Base-by-base conservation (phyloP, 2,797 vertebrate species). In the Hypotaenidia philippensis region DNA sequence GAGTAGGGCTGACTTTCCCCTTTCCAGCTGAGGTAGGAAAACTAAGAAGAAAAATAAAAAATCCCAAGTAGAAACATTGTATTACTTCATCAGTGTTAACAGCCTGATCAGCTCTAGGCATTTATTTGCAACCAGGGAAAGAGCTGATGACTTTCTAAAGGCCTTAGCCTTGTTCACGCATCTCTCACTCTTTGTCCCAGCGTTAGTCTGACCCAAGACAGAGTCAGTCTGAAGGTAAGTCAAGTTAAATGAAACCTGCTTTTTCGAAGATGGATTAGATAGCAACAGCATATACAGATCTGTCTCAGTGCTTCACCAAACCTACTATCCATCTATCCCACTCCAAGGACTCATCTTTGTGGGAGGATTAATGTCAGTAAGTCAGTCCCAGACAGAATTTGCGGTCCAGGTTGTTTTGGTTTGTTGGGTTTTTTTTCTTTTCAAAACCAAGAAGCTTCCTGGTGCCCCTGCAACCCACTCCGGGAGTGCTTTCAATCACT, bases 401-500 rank as follows among this genome's bases (percentile, higher is more conserved):
- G 81, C 34, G 79, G 83, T 44, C 17, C 2, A 4, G 45, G 49
- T 49, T 49, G 25, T 26, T 50, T 10, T 50, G 41, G 41, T 44
- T 44, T 44, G 41, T 44, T 44, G 41, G 8, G 27, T 50, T 49
- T 25, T 49, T 13, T 49, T 53, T 72, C 76, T 57, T 47, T 70
- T 93, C 63, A 89, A 94, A 86, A 49, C 9, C 10, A 32, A 50
- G 61, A 14, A 92, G 70, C 44, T 91, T 93, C 87, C 77, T 81
- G 63, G 84, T 84, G 82, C 29, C 53, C 47, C 83, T 86, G 88
- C 72, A 68, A 15, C 72, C 56, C 22, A 3, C 31, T 49, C 15
- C 9, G 23, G 63, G 11, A 94, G 64, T 10, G 34, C 26, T 90
- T 83, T 75, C 60, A 90, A 98, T 98, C 97, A 96, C 90, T 70